Conservation (phyloP, 2,113 vertebrate species). For the Cyphomyrus plagiostoma region DNA sequence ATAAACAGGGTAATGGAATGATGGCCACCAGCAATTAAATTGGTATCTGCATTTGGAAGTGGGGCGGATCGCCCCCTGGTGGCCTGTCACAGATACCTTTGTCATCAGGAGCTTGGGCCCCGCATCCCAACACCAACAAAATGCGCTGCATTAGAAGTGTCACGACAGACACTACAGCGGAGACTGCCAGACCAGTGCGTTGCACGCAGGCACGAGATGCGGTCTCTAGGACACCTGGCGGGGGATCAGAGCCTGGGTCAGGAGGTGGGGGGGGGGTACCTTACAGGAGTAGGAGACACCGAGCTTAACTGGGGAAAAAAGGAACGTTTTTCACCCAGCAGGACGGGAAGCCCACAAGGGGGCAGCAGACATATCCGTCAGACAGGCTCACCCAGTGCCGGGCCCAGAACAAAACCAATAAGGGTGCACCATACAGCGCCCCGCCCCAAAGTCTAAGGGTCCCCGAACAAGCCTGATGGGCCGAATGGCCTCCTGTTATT, state of each 20-base stretch:
- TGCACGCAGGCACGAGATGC: slow-evolving; percentile 52
- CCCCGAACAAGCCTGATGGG: too few species aligned
- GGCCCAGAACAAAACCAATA: neutral
- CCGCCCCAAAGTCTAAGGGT: neutral
- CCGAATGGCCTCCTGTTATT: too few species aligned
- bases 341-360: neutral
- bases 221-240: slow-evolving; percentile 57
- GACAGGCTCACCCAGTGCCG: neutral
- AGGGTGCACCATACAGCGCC: neutral
- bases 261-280: neutral
- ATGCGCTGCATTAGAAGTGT: slow-evolving; percentile 64
- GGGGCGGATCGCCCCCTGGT: neutral
- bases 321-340: neutral
- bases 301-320: neutral
- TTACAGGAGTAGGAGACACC: neutral
- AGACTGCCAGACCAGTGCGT: slow-evolving; percentile 45
- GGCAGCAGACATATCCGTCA: neutral
- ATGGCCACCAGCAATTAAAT: neutral
- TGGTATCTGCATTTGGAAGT: neutral
- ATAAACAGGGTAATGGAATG: neutral
- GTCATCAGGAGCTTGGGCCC: neutral
- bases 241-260: slow-evolving; percentile 17
- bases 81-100: neutral
- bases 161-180: slow-evolving; percentile 60
- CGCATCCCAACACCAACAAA: slow-evolving; percentile 55